These are phyloP conservation scores for Poecile montanus DNA, from an alignment of 2,797 vertebrate genomes.

Conservation along the genomic window DNA sequence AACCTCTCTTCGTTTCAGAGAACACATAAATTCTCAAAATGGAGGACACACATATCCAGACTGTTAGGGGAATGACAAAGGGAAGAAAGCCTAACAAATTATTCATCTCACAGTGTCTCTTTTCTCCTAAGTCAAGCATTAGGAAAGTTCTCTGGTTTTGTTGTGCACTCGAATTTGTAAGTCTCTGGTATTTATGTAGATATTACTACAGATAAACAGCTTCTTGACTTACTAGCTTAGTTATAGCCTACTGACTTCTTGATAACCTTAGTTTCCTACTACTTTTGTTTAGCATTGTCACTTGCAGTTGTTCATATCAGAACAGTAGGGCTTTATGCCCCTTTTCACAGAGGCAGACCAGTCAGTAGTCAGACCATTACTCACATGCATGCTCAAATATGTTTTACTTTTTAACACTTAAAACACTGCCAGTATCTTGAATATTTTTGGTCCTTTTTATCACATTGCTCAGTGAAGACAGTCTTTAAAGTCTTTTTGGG, in stretches of 20 bases:
- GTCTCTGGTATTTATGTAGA: background rate
- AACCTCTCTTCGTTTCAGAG: background rate
- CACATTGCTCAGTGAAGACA: background rate
- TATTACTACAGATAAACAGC: background rate
- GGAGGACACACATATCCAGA: background rate
- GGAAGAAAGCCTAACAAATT: background rate
- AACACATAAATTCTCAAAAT: constrained; percentile 16
- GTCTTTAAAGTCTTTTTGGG: background rate
- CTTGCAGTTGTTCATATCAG: background rate
- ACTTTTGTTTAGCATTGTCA: background rate
- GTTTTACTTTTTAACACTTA: background rate
- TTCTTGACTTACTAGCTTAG: background rate
- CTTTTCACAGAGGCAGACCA: background rate
- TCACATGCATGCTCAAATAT: background rate
- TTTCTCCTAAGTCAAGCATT: background rate
- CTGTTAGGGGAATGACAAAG: background rate
- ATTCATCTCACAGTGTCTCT: background rate
- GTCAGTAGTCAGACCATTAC: background rate
- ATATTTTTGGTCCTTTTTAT: background rate
- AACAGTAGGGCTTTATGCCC: background rate
- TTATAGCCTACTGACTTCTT: background rate
- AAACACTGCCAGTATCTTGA: background rate
- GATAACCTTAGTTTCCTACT: background rate
- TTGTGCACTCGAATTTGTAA: background rate
- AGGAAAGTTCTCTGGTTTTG: background rate